Conservation (phyloP, 2,113 vertebrate species). For the Thamnophis sirtalis region DNA sequence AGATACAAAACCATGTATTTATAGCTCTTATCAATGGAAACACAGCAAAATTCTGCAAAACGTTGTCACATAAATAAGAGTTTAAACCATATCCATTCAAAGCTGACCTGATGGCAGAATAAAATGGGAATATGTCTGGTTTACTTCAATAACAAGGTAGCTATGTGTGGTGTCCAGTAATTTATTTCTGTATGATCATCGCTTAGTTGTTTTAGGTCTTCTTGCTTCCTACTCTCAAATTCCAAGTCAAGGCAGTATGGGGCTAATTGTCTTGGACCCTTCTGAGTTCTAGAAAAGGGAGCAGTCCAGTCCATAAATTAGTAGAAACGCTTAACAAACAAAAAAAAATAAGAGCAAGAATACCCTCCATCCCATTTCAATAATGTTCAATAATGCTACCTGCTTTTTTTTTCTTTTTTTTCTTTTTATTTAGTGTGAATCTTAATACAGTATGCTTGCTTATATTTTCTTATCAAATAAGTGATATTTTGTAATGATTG, state of each 20-base stretch:
- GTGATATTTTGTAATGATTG: background rate
- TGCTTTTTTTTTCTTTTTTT: background rate
- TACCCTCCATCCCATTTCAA: background rate
- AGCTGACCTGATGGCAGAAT: background rate
- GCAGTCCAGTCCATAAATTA: background rate
- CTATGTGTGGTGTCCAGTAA: too few relatives aligned
- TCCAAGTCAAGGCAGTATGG: background rate
- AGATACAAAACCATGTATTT: background rate
- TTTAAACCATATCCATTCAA: background rate
- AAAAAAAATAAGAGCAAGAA: background rate
- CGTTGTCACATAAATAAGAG: background rate
- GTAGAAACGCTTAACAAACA: background rate
- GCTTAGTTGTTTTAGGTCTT: background rate
- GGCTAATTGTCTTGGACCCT: background rate
- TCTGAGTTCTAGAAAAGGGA: background rate
- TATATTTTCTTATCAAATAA: background rate
- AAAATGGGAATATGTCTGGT: background rate
- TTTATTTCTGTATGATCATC: too few relatives aligned
- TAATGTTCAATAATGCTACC: background rate
- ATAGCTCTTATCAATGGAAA: background rate
- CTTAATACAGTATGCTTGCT: background rate
- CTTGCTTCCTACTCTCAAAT: background rate
- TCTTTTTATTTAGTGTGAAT: background rate
- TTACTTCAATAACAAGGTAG: too few relatives aligned
- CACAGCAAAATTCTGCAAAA: background rate